Base-by-base conservation (phyloP, 2,888 invertebrate species). In the Liodrosophila aerea region DNA sequence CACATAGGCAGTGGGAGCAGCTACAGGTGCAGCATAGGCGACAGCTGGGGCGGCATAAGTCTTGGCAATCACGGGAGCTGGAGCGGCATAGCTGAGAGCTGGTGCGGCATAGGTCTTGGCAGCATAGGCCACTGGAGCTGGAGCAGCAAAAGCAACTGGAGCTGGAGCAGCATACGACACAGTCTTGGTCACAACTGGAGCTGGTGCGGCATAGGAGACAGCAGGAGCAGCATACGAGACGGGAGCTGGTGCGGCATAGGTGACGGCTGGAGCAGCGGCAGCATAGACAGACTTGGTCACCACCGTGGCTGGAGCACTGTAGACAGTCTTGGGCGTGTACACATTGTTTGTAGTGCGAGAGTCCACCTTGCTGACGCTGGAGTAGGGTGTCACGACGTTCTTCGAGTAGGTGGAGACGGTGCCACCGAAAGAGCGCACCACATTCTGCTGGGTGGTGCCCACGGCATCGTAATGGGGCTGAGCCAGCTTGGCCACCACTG, bases 351-450 rank as follows among this genome's bases (percentile, higher is more conserved):
- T 92, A 87, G 91, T 89, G 75, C 92, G 91, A 44, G 92, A 92
- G 82, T 93, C 88, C 37, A 82, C 61, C 88, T 93, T 93, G 85
- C 92, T 91, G 29, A 92, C 92, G 82, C 91, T 92, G 67, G 92
- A 92, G 90, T 92, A 92, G 52, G 92, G 91, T 46, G 92, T 92
- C 80, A 92, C 92, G 27, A 92, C 91, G 50, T 92, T 91, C 88
- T 93, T 93, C 75, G 92, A 91, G 90, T 92, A 91, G 83, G 91
- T 90, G 52, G 93, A 92, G 3, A 93, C 91, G 76, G 92, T 92
- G 65, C 88, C 88, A 60, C 92, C 93, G 61, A 92, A 90, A 16
- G 92, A 92, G 62, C 93, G 91, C 52, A 92, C 86, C 50, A 92
- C 91, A 87, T 92, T 92, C 88, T 93, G 92, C 65, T 91, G 91